Percentiles rank a stretch among this genome's conserved stretches.
Conservation (phyloP, 2,888 invertebrate genomes). For the Oeneis ivallda region DNA sequence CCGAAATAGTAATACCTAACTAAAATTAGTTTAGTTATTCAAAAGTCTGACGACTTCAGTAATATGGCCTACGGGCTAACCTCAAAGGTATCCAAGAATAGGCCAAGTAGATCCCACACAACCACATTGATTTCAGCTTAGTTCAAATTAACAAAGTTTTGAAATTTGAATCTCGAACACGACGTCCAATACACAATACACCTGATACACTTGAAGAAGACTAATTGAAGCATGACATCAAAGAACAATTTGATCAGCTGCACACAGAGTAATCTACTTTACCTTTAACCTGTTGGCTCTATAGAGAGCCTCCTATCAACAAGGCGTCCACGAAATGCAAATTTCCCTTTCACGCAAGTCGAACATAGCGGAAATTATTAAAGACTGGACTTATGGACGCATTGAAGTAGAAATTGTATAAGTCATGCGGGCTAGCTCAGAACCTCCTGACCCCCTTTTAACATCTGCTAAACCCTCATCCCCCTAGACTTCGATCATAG, state of each 20-base stretch:
- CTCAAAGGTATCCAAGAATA: no score
- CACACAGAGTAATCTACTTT: neutral
- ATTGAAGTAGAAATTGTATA: conserved; percentile 1
- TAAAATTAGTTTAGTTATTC: no score
- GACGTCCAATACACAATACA: neutral
- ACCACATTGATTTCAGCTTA: neutral
- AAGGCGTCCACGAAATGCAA: conserved; percentile 5
- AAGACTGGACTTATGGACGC: neutral
- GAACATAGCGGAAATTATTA: neutral
- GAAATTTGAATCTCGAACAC: neutral
- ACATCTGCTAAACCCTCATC: no score
- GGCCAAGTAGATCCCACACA: no score
- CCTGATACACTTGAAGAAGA: no score
- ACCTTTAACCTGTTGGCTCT: neutral
- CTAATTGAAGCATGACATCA: neutral
- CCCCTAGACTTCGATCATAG: conserved; percentile 4
- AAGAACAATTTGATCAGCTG: neutral
- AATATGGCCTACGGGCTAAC: no score
- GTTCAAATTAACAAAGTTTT: neutral
- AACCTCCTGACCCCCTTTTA: neutral
- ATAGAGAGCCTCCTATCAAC: no score
- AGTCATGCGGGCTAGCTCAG: neutral
- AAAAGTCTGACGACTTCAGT: no score
- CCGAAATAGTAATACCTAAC: no score
- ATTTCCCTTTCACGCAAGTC: neutral